Base-by-base conservation (phyloP, 2,888 invertebrate genomes). In the Pandemis heparana region DNA sequence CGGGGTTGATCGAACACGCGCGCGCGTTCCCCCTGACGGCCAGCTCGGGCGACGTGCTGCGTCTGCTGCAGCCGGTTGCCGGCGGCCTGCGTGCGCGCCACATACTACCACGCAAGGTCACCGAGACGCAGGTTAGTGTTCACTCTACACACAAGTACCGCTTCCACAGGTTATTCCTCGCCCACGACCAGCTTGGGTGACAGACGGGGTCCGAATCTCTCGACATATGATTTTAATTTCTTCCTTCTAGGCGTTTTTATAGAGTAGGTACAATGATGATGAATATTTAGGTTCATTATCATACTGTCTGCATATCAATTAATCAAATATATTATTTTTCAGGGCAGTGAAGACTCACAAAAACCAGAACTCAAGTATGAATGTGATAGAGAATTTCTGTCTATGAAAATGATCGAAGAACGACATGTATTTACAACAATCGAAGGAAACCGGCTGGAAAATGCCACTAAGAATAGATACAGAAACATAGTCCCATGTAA, bases 351-450 rank as follows among this genome's bases (percentile, higher is more conserved):
- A 71, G 85, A 87, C 32, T 79, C 77, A 39, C 81, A 82, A 23
- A 83, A 84, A 51, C 51, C 82, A 23, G 87, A 88, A 5, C 76
- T 75, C 51, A 87, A 83, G 59, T 80, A 85, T 75, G 92, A 99
- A 4, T 99, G 99, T 87, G 98, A 98, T 96, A 98, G 98, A 87
- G 99, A 99, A 92, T 99, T 99, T 90, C 98, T 99, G 93, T 97
- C 97, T 60, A 90, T 99, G 77, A 98, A 98, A 87, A 96, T 98
- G 84, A 96, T 98, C 87, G 99, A 99, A 87, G 98, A 97, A 81
- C 96, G 98, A 79, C 97, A 98, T 87, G 95, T 97, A 68, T 98
- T 98, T 89, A 98, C 98, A 18, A 95, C 98, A 59, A 96, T 97
- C 79, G 99, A 99, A 90, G 99, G 99, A 41, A 96, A 96, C 81